Percentiles rank a stretch among this genome's conserved stretches.
phyloP scores from a whole-genome alignment of 2,113 vertebrate genomes.

The Vimba vimba region DNA sequence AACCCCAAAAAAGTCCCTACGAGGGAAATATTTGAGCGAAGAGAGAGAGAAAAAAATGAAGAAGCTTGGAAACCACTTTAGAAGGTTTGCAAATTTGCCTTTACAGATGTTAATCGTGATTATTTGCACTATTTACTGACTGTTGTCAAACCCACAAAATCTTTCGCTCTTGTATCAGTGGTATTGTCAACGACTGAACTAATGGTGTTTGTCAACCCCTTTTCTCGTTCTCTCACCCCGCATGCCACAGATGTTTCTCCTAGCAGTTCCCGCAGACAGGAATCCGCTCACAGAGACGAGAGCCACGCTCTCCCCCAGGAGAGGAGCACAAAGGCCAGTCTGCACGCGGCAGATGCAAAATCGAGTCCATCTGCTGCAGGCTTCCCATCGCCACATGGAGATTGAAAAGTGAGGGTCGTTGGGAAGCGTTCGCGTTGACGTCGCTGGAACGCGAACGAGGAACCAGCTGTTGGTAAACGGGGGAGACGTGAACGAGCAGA shows the following conservation, averaged over 20 bases:
- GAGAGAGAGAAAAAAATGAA: constrained; percentile 78
- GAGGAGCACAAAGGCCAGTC: constrained; percentile 99
- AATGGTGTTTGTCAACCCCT: constrained; percentile 96
- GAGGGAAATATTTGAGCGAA: constrained; percentile 80
- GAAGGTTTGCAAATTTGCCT: constrained; percentile 85
- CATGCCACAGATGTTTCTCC: constrained; percentile 99
- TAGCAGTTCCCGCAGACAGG: constrained; percentile 99
- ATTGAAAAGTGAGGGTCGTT: constrained; percentile 87
- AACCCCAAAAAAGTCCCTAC: constrained; percentile 75
- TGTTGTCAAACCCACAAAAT: constrained; percentile 85
- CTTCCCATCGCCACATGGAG: constrained; percentile 93
- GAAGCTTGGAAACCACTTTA: constrained; percentile 85
- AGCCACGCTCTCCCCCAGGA: constrained; percentile 96
- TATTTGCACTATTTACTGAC: constrained; percentile 89
- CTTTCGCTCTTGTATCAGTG: constrained; percentile 84
- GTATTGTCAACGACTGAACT: constrained; percentile 95
- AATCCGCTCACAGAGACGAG: constrained; percentile 99
- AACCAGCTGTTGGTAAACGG: constrained; percentile 75
- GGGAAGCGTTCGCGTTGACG: constrained; percentile 79
- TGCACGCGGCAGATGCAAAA: constrained; percentile 99
- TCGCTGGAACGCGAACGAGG: constrained; percentile 82
- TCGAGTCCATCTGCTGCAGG: constrained; percentile 99
- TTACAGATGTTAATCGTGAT: constrained; percentile 89
- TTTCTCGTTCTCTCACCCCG: constrained; percentile 64
- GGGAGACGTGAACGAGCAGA: neutral